phyloP scores from a whole-genome alignment of 2,113 vertebrate genomes.

The Tachysurus fulvidraco region DNA sequence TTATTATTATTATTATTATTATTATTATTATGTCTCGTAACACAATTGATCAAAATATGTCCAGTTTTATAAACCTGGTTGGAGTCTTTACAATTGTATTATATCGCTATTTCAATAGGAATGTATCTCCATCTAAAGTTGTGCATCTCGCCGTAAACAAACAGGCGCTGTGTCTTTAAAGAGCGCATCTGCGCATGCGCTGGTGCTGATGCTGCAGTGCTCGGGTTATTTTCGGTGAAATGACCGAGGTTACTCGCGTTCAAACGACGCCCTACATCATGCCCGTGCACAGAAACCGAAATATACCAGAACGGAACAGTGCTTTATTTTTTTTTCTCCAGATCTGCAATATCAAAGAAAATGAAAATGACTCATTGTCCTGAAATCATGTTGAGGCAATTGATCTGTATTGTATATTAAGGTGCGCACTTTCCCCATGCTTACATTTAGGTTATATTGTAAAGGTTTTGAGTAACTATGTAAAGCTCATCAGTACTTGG shows the following conservation, averaged over 20 bases:
- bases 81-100: not conserved
- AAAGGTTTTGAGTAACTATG: not conserved
- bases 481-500: not conserved
- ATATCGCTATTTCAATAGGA: not conserved
- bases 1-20: too few relatives aligned
- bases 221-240: slow-evolving; percentile 81
- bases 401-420: not conserved
- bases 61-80: not conserved
- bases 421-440: not conserved
- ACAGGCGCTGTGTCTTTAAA: slow-evolving; percentile 69
- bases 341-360: not conserved
- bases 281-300: slow-evolving; percentile 61
- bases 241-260: slow-evolving; percentile 77
- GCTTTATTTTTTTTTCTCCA: not conserved
- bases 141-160: slow-evolving; percentile 9
- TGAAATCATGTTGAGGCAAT: not conserved
- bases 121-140: not conserved
- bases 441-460: not conserved
- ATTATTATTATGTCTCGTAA: not conserved
- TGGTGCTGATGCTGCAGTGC: slow-evolving; percentile 82
- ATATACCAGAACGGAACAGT: not conserved
- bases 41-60: not conserved
- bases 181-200: slow-evolving; percentile 75
- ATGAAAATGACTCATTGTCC: not conserved
- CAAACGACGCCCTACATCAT: slow-evolving; percentile 73